Base-by-base conservation (phyloP, 2,888 invertebrate genomes). In the Opisthograptis luteolata region DNA sequence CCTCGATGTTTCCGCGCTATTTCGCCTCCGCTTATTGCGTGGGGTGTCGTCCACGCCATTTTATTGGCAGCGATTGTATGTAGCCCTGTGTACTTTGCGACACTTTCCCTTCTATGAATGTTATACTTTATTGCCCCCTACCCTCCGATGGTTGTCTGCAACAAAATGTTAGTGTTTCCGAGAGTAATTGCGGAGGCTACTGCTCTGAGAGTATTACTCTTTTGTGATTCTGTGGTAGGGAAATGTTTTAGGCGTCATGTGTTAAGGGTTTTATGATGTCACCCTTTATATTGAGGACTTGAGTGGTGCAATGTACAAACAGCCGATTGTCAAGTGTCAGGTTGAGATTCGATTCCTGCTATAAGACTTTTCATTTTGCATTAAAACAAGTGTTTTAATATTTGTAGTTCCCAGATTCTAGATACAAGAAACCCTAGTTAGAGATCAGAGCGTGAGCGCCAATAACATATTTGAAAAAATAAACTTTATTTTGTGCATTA, bases 41-140 rank as follows among this genome's bases (percentile, higher is more conserved):
- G 75, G 88, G 88, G 87, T 79, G 82, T 80, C 72, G 74, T 71
- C 73, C 74, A 65, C 70, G 80, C 79, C 78, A 76, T 83, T 87
- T 88, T 87, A 87, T 89, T 87, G 85, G 78, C 85, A 80, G 81
- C 87, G 81, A 87, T 89, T 87, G 84, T 85, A 79, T 81, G 79
- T 76, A 34, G 70, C 73, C 62, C 70, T 78, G 79, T 81, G 73
- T 76, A 79, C 77, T 79, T 74, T 72, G 76, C 73, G 79, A 85
- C 87, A 87, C 87, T 88, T 84, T 83, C 84, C 81, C 84, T 84
- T 56, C 81, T 81, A 81, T 80, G 79, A 87, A 80, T 78, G 81
- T 84, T 81, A 84, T 84, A 76, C 79, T 86, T 81, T 81, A 81
- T 76, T 76, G 71, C 70, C 59, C 64, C 68, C 73, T 63, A 73